These are phyloP conservation scores for Lithophane ornitopus DNA, from an alignment of 2,888 invertebrate genomes.

Conservation along the genomic window DNA sequence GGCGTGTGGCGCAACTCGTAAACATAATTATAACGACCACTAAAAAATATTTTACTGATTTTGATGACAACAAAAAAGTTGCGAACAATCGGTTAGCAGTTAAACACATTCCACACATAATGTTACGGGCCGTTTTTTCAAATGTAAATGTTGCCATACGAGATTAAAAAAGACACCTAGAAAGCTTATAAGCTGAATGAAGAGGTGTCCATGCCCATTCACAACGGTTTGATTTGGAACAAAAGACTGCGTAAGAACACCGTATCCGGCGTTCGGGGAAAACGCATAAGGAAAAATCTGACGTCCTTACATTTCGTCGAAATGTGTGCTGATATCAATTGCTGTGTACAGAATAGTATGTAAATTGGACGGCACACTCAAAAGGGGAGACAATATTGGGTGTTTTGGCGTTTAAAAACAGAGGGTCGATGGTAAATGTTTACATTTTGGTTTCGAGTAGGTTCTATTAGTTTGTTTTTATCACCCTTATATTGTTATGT, in stretches of 20 bases:
- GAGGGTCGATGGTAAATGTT: slow-evolving; percentile 52
- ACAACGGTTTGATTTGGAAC: slow-evolving; percentile 32
- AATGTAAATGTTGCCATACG: slow-evolving; percentile 27
- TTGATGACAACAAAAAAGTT: slow-evolving; percentile 69
- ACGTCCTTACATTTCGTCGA: slow-evolving; percentile 36
- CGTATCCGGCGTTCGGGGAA: slow-evolving; percentile 23
- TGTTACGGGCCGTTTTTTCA: slow-evolving; percentile 61
- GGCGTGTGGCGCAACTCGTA: slow-evolving; percentile 75
- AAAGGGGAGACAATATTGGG: slow-evolving; percentile 60
- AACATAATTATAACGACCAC: slow-evolving; percentile 78
- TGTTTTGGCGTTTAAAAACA: slow-evolving; percentile 58
- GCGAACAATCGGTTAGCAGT: slow-evolving; percentile 65
- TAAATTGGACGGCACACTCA: slow-evolving; percentile 53
- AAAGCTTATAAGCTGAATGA: slow-evolving; percentile 34
- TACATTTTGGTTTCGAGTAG: slow-evolving; percentile 31
- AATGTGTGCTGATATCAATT: slow-evolving; percentile 63
- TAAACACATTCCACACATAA: slow-evolving; percentile 61
- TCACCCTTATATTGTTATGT: not conserved
- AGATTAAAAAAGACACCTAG: slow-evolving; percentile 27
- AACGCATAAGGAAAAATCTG: slow-evolving; percentile 53
- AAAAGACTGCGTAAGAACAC: slow-evolving; percentile 47
- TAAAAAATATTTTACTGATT: slow-evolving; percentile 74
- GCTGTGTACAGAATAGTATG: slow-evolving; percentile 54
- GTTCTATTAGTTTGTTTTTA: slow-evolving; percentile 28
- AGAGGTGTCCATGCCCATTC: slow-evolving; percentile 30